These are phyloP conservation scores for Leuciscus idus DNA, from an alignment of 2,113 vertebrate genomes.

Conservation along the genomic window DNA sequence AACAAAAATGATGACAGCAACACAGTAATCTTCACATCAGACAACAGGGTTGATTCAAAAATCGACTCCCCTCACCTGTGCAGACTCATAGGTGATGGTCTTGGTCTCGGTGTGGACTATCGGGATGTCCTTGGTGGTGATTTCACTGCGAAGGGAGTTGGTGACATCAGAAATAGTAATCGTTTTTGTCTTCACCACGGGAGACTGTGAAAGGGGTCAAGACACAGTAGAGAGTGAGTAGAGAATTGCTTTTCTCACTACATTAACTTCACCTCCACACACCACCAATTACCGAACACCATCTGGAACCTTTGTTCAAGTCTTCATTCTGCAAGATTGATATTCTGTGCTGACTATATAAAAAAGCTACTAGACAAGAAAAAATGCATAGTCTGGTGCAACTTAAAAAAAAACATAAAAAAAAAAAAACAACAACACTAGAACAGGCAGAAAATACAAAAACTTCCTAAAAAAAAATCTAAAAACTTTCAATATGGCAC, in stretches of 20 bases:
- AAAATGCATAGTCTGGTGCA: background rate
- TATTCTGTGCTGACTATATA: background rate
- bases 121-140: constrained; percentile 89
- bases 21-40: no score
- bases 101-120: constrained; percentile 96
- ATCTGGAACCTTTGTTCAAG: background rate
- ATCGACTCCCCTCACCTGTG: constrained; percentile 80
- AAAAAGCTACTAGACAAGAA: background rate
- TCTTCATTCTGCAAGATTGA: background rate
- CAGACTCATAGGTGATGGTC: constrained; percentile 97
- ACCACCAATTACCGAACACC: background rate
- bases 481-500: background rate
- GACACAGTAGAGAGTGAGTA: constrained; percentile 43
- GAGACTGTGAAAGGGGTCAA: constrained; percentile 80
- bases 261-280: constrained; percentile 18
- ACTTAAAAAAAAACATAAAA: background rate
- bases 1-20: background rate
- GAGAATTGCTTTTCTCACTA: background rate
- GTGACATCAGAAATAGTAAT: constrained; percentile 93
- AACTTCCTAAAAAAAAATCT: background rate
- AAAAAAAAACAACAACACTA: background rate
- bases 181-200: constrained; percentile 92
- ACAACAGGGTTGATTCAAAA: background rate
- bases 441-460: background rate
- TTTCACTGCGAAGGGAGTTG: constrained; percentile 82